Conservation (phyloP, 2,797 vertebrate species). For the Notolabrus celidotus region DNA sequence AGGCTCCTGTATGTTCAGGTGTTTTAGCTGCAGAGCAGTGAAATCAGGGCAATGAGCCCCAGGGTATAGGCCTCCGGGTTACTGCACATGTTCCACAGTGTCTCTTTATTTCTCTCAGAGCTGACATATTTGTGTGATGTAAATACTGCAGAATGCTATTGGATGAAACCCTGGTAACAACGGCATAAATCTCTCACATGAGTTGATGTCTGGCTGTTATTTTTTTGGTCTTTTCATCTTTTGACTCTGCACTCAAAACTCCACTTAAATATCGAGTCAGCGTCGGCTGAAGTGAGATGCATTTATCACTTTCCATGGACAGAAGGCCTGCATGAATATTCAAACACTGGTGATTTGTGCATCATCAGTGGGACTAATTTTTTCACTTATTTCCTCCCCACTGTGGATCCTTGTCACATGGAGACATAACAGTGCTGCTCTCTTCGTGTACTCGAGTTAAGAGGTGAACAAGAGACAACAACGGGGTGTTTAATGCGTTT, state of each 20-base stretch:
- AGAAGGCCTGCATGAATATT: constrained; percentile 73
- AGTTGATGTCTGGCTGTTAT: background rate
- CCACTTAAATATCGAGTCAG: constrained; percentile 55
- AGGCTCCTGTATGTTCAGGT: constrained; percentile 57
- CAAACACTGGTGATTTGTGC: constrained; percentile 63
- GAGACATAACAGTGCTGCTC: constrained; percentile 33
- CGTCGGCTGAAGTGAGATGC: constrained; percentile 54
- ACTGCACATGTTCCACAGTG: constrained; percentile 19
- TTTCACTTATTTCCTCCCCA: constrained; percentile 14
- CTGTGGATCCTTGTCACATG: constrained; percentile 43
- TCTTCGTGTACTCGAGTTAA: constrained; percentile 22
- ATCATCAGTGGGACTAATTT: constrained; percentile 49
- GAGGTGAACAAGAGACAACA: constrained; percentile 24
- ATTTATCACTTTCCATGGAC: constrained; percentile 61
- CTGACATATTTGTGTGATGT: background rate
- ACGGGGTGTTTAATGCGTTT: constrained; percentile 53
- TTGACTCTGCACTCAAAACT: constrained; percentile 27
- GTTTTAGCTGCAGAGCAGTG: constrained; percentile 50
- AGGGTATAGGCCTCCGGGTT: constrained; percentile 43
- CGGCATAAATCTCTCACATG: constrained; percentile 32
- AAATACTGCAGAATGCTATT: constrained; percentile 1
- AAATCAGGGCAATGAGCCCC: constrained; percentile 63
- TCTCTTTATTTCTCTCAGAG: background rate
- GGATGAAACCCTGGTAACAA: background rate
- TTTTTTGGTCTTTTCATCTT: background rate